Conservation (phyloP, 1,140 invertebrate species). For the Bilobella aurantiaca region DNA sequence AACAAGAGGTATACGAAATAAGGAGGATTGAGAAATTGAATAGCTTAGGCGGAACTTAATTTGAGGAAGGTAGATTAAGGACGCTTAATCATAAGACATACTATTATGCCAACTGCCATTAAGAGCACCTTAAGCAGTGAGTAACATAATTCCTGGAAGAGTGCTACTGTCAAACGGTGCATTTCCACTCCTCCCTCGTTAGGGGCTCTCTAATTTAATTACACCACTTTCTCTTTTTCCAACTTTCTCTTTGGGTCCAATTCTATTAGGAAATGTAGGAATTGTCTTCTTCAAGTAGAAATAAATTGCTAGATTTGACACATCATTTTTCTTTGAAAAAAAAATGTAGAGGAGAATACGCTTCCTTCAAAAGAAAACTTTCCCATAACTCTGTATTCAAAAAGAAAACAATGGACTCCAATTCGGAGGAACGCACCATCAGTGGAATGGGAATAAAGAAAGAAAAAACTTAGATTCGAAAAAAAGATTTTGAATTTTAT, state of each 20-base stretch:
- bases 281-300: background rate
- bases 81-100: no score
- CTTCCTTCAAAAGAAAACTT: background rate
- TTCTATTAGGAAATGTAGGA: background rate
- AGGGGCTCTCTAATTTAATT: background rate
- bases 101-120: no score
- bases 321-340: background rate
- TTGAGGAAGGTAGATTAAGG: no score
- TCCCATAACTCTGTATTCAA: background rate
- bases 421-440: no score
- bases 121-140: no score
- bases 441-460: no score
- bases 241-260: background rate
- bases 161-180: background rate
- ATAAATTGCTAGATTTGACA: background rate
- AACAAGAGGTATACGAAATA: no score
- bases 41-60: no score
- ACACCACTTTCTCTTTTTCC: background rate
- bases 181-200: background rate
- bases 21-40: no score
- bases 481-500: no score
- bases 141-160: no score
- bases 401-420: background rate
- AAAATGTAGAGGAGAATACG: background rate
- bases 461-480: no score